Evolutionary conservation across 2,113 vertebrate genomes (phyloP).

Genomic region (Hippocampus zosterae): DNA sequence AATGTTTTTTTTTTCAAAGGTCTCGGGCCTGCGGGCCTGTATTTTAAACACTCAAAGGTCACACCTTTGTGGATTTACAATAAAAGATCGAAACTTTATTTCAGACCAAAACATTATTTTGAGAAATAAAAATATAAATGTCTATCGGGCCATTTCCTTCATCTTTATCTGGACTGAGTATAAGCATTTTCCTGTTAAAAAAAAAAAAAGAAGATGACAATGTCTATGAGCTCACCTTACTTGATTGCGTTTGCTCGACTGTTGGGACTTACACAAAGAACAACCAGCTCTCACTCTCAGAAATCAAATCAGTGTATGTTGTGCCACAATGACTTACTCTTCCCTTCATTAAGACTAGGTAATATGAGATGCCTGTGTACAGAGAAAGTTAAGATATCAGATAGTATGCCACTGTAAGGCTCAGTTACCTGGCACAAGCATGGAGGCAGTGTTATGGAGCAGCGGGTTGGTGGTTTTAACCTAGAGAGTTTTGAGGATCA

Average conservation of each 20-base stretch:
- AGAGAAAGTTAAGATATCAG: conserved; percentile 39
- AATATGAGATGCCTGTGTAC: conserved; percentile 41
- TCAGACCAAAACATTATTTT: too few species aligned
- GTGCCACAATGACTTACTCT: not conserved
- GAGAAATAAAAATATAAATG: too few species aligned
- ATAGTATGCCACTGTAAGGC: conserved; percentile 40
- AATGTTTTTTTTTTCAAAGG: too few species aligned
- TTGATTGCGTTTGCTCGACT: not conserved
- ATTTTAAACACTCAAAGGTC: too few species aligned
- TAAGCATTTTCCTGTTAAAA: too few species aligned
- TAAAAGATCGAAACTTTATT: too few species aligned
- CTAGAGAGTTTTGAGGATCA: not conserved
- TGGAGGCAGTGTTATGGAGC: not conserved
- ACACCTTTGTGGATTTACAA: too few species aligned
- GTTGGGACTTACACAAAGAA: not conserved
- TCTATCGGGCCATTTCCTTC: too few species aligned
- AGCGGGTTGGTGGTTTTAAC: conserved; percentile 15
- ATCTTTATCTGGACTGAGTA: too few species aligned
- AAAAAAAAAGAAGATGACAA: too few species aligned
- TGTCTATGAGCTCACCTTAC: too few species aligned
- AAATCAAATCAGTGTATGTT: conserved; percentile 38
- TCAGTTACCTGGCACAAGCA: conserved; percentile 37
- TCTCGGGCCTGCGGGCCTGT: too few species aligned
- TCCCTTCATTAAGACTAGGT: conserved; percentile 24
- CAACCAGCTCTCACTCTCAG: not conserved